Evolutionary conservation across 2,113 vertebrate genomes (phyloP), one percentile per base, ranked within the genome.

Genomic region (Procavia capensis): DNA sequence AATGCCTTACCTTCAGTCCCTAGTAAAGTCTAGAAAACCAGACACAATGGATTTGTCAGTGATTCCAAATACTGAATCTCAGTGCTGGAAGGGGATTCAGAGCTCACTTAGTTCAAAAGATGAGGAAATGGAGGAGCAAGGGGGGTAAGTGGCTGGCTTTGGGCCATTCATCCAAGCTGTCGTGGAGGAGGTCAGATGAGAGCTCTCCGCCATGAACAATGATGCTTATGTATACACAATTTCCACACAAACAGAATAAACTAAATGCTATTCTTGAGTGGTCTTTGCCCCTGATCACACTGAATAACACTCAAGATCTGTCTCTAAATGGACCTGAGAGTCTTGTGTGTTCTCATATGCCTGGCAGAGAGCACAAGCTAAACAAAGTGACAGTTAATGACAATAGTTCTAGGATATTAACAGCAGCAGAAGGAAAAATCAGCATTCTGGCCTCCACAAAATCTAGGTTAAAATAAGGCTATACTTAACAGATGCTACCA

Each of bases 211-310:
- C 9, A 29, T 39, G n/a, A 34, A 78, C 6, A 29, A 16, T 5
- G 11, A 70, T 24, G 34, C 27, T 59, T 13, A 2, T 0, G 4
- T 9, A 34, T 5, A 54, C 25, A 14, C 4, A 11, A 24, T 27
- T 57, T 85, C 57, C 94, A 68, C 7, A 54, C 50, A 75, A 76
- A 68, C 75, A 78, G 75, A 78, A 78, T 29, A 47, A 78, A 78
- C 27, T 16, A 78, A 78, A 47, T 78, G 43, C 75, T 47, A 19
- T 31, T 78, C 75, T 47, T 78, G 45, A 45, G 47, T 47, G 43
- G 6, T n/a, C 75, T 78, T 47, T 47, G 34, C 22, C 11, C 13
- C 43, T 85, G 17, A 68, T 85, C 64, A 50, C 47, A 85, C 45
- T 54, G 43, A 54, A 85, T 70, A 45, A 54, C 22, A 25, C 66